Percentiles rank a stretch among this genome's conserved stretches.
phyloP scores from a whole-genome alignment of 2,888 invertebrate species.

The Calameuta filiformis region DNA sequence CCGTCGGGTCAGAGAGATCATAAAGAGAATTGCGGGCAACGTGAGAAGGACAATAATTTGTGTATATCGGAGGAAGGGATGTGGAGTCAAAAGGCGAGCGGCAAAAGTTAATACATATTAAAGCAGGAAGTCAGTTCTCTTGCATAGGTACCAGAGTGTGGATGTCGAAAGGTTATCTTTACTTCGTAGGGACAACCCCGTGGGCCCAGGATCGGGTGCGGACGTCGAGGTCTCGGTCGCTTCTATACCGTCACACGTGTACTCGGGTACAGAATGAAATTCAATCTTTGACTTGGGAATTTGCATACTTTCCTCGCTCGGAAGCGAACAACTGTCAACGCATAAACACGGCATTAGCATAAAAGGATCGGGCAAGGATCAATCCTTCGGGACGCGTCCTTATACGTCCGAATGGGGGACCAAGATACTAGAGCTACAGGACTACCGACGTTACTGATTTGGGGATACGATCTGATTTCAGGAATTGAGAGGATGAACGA shows the following conservation, averaged over 20 bases:
- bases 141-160: not conserved
- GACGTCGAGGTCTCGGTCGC: not conserved
- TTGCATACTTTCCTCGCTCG: constrained; percentile 58
- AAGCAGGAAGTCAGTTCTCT: constrained; percentile 47
- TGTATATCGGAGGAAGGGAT: constrained; percentile 1
- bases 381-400: constrained; percentile 19
- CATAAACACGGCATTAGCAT: constrained; percentile 60
- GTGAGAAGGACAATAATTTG: constrained; percentile 6
- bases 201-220: not conserved
- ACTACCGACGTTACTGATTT: not conserved
- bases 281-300: constrained; percentile 58
- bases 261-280: constrained; percentile 50
- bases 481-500: not conserved
- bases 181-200: constrained; percentile 22
- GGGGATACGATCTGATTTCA: not conserved
- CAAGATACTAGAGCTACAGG: not conserved
- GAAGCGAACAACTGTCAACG: constrained; percentile 61
- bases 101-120: constrained; percentile 60
- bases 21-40: not conserved
- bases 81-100: constrained; percentile 47
- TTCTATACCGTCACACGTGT: constrained; percentile 2
- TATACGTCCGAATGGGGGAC: not conserved
- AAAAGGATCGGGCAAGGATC: constrained; percentile 47
- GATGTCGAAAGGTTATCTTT: constrained; percentile 53
- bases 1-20: not conserved